Evolutionary conservation across 2,888 invertebrate genomes (phyloP).

Genomic region (Xanthorhoe designata): DNA sequence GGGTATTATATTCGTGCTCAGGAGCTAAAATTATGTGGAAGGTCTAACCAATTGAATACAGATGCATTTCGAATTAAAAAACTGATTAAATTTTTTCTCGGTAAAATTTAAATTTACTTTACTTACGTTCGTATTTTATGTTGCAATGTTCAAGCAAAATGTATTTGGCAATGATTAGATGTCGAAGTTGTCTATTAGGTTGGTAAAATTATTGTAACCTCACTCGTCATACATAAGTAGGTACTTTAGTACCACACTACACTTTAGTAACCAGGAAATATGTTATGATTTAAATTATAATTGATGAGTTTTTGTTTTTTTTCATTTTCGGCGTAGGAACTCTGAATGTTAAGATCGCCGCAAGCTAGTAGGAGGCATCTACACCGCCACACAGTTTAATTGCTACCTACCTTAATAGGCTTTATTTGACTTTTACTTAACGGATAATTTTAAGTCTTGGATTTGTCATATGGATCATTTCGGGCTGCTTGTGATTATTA

Average conservation of each 20-base stretch:
- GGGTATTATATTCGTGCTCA: slow-evolving; percentile 17
- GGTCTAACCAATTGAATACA: slow-evolving; percentile 31
- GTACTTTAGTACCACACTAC: no score
- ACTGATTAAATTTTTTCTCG: neutral
- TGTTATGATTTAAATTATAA: slow-evolving; percentile 48
- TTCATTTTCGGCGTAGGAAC: slow-evolving; percentile 40
- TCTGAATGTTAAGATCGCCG: slow-evolving; percentile 37
- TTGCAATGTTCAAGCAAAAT: neutral
- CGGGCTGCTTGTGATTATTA: no score
- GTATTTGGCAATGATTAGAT: neutral
- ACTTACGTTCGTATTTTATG: neutral
- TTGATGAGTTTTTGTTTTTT: slow-evolving; percentile 53
- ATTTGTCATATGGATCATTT: neutral
- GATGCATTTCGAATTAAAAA: slow-evolving; percentile 3
- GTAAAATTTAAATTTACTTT: neutral
- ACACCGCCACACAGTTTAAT: slow-evolving; percentile 29
- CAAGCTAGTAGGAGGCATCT: slow-evolving; percentile 34
- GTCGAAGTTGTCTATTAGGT: slow-evolving; percentile 8
- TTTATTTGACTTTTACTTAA: neutral
- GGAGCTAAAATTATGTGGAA: slow-evolving; percentile 24
- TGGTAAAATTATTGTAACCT: slow-evolving; percentile 11
- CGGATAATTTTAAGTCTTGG: neutral
- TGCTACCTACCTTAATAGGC: neutral
- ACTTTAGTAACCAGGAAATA: slow-evolving; percentile 48
- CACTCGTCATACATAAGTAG: neutral